Base-by-base conservation (phyloP, 30 jellyfish, hydroid and myxozoan genomes). In the Cassiopea xamachana region DNA sequence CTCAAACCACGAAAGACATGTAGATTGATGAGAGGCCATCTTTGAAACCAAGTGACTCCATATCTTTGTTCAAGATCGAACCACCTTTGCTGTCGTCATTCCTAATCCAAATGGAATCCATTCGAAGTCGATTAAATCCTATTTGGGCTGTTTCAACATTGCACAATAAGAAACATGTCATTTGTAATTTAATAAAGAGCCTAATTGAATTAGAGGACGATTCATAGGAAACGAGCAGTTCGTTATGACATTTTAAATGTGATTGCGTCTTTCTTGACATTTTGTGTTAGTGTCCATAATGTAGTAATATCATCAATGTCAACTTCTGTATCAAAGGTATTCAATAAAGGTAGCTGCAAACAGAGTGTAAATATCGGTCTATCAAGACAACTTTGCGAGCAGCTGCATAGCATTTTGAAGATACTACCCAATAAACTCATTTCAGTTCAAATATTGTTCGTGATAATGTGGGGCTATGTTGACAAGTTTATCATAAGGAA, bases 81-180 rank as follows among this genome's bases (percentile, higher is more conserved):
- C 76, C 90, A 82, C 59, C 90, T 61, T 82, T 64, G 80, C 71
- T 13, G 48, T 39, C 27, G 39, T 82, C 50, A 19, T 70, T 76
- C 6, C 70, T 82, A 82, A 82, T 82, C 90, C 90, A 12, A 60
- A 18, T 82, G 90, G 82, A 82, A 82, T 82, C 83, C 90, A 82
- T 82, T 62, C 76, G 90, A 82, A 82, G 82, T 70, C 82, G 48
- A 5, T 55, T 49, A 82, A 70, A 82, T 82, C 90, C 80, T 73
- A 82, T 82, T 82, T 82, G 49, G 75, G 70, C 90, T 82, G 39
- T 82, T 82, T 70, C 82, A 82, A 49, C 82, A 5, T 12, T 43
- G 74, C 90, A 82, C 90, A 82, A 82, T 82, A 73, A 46, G 74
- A 47, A 82, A 70, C 90, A 82, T 82, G 90, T 82, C 81, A 58